These are phyloP conservation scores for Oreochromis tanganicae DNA, from an alignment of 2,113 vertebrate species.

Conservation along the genomic window DNA sequence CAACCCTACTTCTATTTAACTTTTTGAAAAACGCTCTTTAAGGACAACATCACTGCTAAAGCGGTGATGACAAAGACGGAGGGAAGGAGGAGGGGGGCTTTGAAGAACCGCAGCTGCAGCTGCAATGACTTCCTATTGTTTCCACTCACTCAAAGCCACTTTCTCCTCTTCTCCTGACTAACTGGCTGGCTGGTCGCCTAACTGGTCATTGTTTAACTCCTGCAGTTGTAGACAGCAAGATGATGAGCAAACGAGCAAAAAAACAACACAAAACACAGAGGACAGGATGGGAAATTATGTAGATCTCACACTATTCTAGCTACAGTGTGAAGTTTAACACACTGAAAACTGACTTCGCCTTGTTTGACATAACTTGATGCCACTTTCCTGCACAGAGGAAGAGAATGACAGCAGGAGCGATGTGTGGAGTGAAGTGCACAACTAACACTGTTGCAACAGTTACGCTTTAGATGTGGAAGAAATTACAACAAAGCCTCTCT, in stretches of 20 bases:
- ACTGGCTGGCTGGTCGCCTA: constrained; percentile 1
- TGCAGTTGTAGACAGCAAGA: constrained; percentile 2
- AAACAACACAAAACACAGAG: neutral
- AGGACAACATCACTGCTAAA: neutral
- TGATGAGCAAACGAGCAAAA: neutral
- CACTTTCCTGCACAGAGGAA: neutral
- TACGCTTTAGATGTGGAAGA: neutral
- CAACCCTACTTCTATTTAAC: neutral
- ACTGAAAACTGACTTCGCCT: neutral
- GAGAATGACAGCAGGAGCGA: neutral
- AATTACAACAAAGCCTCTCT: neutral
- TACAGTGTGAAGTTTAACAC: constrained; percentile 28
- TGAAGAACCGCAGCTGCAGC: constrained; percentile 63
- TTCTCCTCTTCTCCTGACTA: constrained; percentile 55
- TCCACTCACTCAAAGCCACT: constrained; percentile 67
- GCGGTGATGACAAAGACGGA: constrained; percentile 14
- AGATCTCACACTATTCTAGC: neutral
- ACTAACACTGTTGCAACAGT: neutral
- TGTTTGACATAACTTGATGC: constrained; percentile 32
- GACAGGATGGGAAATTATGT: neutral
- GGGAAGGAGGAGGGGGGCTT: neutral
- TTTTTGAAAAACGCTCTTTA: neutral
- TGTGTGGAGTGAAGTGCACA: neutral
- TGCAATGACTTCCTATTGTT: constrained; percentile 74
- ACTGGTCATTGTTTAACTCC: constrained; percentile 43